Conservation (phyloP, 1,140 invertebrate genomes). For the Plectus sambesii region DNA sequence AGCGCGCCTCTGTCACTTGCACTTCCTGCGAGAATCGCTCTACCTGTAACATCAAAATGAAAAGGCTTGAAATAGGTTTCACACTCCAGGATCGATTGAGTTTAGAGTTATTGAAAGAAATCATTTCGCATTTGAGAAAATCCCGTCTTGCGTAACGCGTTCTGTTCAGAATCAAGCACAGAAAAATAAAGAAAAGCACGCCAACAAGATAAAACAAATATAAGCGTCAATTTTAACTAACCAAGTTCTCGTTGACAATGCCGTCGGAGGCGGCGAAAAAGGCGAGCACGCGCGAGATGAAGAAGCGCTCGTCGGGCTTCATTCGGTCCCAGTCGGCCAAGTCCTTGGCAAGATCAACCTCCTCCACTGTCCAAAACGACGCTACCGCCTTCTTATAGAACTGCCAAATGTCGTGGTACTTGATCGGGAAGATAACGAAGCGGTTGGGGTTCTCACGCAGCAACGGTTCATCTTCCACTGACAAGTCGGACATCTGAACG, state of each 20-base stretch:
- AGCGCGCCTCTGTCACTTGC: conserved; percentile 88
- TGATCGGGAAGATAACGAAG: conserved; percentile 82
- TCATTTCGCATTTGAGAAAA: too few species aligned
- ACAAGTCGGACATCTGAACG: too few species aligned
- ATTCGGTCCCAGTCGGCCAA: conserved; percentile 69
- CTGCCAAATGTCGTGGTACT: conserved; percentile 52
- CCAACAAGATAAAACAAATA: too few species aligned
- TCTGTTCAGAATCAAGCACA: too few species aligned
- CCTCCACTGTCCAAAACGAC: conserved; percentile 96
- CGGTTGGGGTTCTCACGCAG: conserved; percentile 75
- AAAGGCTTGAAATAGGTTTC: too few species aligned
- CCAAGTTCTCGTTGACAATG: conserved; percentile 97
- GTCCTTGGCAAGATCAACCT: conserved; percentile 64
- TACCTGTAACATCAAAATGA: conserved; percentile 49
- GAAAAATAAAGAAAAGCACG: too few species aligned
- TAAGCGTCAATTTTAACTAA: too few species aligned
- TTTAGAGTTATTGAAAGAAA: too few species aligned
- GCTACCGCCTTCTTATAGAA: conserved; percentile 98
- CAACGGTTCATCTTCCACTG: conserved; percentile 66
- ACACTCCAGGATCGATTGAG: too few species aligned
- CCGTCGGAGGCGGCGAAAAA: conserved; percentile 99
- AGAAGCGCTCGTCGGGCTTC: conserved; percentile 74
- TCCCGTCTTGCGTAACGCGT: too few species aligned
- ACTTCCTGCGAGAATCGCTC: conserved; percentile 95
- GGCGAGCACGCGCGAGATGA: conserved; percentile 91